Evolutionary conservation across 2,113 vertebrate species (phyloP), one percentile per base, ranked within the genome.

Genomic region (Tetraodon nigroviridis): DNA sequence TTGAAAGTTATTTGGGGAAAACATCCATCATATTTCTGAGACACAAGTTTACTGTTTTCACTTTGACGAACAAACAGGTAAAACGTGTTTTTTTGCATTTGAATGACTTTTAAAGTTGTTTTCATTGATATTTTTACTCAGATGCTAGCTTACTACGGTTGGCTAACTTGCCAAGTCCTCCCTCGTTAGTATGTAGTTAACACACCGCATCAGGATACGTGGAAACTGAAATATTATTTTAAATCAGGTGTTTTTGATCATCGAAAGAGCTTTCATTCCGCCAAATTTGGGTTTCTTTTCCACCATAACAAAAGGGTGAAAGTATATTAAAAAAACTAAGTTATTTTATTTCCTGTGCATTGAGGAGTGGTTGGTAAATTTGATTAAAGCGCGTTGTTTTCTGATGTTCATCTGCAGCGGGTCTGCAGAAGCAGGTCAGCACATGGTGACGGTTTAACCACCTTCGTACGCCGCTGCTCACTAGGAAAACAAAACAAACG

Each of bases 51-150:
- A 55, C 72, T 56, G 50, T 53, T 79, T 79, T 68, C n/a, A 46
- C 52, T 76, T 60, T 69, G 69, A 81, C 67, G 50, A 72, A 58
- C 46, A 60, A 64, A 84, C 76, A 89, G 86, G 86, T 89, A 84
- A 72, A 54, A 12, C 41, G 0, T 15, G 19, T 67, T 69, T 64
- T 24, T 10, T 11, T 57, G 12, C n/a, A 13, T 64, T 75, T 1
- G 57, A 5, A 8, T 40, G 53, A 71, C 68, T 84, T 84, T 69
- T 52, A 7, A 45, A 63, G 57, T 59, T 29, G 11, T 24, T 21
- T 10, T 56, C 52, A 69, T 73, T 80, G 40, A 68, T 62, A 37
- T 54, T 3, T 40, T 50, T 16, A 66, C 13, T 51, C 42, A 40
- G 22, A 55, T 15, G 80, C 73, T 86, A 80, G 75, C 83, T 73